Evolutionary conservation across 2,113 vertebrate species (phyloP), one percentile per base, ranked within the genome.

Genomic region (Zeus faber): DNA sequence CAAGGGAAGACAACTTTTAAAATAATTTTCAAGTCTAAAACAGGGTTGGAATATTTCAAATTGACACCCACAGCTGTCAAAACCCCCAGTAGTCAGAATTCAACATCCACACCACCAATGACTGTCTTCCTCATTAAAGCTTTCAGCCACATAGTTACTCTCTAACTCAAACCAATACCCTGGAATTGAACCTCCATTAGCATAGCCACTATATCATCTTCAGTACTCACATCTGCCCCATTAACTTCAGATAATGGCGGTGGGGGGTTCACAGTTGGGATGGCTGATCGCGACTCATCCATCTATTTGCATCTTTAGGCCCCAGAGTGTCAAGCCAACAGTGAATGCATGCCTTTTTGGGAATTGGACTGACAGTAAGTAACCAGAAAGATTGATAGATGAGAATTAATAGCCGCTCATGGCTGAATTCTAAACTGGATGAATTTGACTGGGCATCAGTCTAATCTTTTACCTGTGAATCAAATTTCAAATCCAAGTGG

Each of bases 181-280:
- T 31, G 64, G 25, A 61, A 33, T 7, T 62, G 58, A 66, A 56
- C 39, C 6, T 39, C 23, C 23, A 58, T 52, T 45, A 44, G 13
- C 24, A 25, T 18, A 49, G 55, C 33, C 17, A 48, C 49, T 65
- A 40, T 45, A 58, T 75, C 55, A 54, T 63, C 64, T 65, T 20
- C 64, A 65, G 35, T 49, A 40, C 40, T 62, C 2, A 40, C 33
- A 35, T 69, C 39, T 66, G 65, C 71, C 47, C 48, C 71, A 70
- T 72, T 72, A 77, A 65, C 65, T 75, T 60, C 16, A 56, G 58
- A 64, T 74, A 81, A 76, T 64, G 35, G 39, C 43, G 33, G n/a
- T n/a, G n/a, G n/a, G n/a, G n/a, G n/a, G 54, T 72, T 51, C 62
- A 69, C 65, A 60, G 31, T 57, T 33, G 22, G 49, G 49, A 54